phyloP scores from a whole-genome alignment of 2,797 vertebrate species.

The Glyptemys insculpta region DNA sequence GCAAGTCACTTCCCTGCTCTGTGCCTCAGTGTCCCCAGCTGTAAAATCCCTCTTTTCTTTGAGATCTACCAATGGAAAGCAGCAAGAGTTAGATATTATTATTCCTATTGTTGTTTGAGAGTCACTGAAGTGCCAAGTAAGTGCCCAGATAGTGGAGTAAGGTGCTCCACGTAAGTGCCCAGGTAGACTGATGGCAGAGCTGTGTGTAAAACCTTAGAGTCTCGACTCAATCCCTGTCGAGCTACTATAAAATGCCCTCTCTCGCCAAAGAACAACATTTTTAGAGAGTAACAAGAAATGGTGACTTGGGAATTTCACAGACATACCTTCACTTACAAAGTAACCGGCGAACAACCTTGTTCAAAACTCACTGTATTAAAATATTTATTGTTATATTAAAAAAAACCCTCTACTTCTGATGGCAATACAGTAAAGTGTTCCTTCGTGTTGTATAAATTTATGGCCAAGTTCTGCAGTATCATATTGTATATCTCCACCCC shows the following conservation, averaged over 20 bases:
- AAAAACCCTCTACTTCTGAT: background rate
- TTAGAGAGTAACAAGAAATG: background rate
- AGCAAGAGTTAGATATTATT: background rate
- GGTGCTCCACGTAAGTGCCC: background rate
- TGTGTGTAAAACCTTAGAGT: rapidly evolving
- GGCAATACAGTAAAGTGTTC: background rate
- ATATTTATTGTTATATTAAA: slow-evolving; percentile 9
- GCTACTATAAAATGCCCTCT: background rate
- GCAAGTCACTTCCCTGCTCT: background rate
- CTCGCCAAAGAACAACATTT: background rate
- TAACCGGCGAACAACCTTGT: background rate
- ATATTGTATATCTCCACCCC: background rate
- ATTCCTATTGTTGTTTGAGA: background rate
- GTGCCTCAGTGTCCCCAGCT: background rate
- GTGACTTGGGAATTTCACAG: background rate
- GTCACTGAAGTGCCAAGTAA: background rate
- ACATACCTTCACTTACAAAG: background rate
- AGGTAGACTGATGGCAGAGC: rapidly evolving
- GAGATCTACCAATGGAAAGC: background rate
- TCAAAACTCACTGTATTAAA: background rate
- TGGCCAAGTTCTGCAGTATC: background rate
- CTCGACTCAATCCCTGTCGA: background rate
- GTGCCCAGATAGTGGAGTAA: background rate
- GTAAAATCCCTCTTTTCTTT: background rate
- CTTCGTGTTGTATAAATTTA: slow-evolving; percentile 20